A percentile compares a stretch with the other conserved stretches of the same genome.
Conservation (phyloP, 2,797 vertebrate genomes). For the Xiphophorus birchmanni region DNA sequence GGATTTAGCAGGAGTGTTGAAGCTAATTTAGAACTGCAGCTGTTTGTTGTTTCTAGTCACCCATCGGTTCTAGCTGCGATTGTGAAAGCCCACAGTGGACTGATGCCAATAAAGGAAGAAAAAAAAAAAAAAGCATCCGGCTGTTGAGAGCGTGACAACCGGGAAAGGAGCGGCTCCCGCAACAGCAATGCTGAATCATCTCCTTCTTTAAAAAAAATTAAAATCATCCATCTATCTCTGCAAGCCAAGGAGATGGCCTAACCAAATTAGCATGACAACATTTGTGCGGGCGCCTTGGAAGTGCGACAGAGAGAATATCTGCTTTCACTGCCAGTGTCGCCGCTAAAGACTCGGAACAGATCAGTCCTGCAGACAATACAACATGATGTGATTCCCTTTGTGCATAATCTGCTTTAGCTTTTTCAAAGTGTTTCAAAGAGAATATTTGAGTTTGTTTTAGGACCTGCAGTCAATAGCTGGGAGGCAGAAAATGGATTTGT, state of each 20-base stretch:
- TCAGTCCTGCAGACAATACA: conserved; percentile 57
- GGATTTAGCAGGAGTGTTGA: conserved; percentile 23
- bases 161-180: conserved; percentile 43
- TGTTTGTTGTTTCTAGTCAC: conserved; percentile 37
- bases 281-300: conserved; percentile 61
- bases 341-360: conserved; percentile 63
- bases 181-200: conserved; percentile 66
- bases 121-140: conserved; percentile 32
- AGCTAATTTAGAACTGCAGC: conserved; percentile 32
- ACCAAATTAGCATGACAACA: conserved; percentile 67
- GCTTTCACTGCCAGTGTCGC: conserved; percentile 54
- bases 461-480: conserved; percentile 52
- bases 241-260: conserved; percentile 56
- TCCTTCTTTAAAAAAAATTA: conserved; percentile 1
- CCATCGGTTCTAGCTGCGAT: conserved; percentile 44
- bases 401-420: conserved; percentile 67
- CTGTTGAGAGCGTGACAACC: conserved; percentile 33
- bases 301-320: conserved; percentile 68
- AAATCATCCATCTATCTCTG: conserved; percentile 56
- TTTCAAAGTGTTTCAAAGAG: conserved; percentile 55
- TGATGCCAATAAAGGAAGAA: conserved; percentile 38
- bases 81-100: conserved; percentile 54
- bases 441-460: conserved; percentile 65
- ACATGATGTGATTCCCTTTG: conserved; percentile 61
- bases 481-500: conserved; percentile 55